Conservation (phyloP, 1,140 invertebrate species). For the Drosophila kepulauana region DNA sequence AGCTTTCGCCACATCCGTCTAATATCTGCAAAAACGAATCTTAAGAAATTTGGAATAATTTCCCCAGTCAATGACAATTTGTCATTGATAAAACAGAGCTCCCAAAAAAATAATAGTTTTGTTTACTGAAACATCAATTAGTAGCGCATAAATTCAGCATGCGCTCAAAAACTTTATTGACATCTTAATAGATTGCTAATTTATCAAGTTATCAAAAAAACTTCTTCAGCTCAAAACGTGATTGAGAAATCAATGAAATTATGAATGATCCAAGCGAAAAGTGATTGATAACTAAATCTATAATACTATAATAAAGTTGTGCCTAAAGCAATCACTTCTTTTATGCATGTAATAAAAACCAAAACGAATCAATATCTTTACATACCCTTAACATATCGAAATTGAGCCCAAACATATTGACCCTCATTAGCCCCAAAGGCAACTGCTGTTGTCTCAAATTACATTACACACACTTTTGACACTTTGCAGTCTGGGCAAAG, state of each 20-base stretch:
- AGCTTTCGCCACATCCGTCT: neutral
- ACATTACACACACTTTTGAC: constrained; percentile 11
- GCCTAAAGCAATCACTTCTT: neutral
- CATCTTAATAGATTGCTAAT: neutral
- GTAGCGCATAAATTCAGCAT: neutral
- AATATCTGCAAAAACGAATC: neutral
- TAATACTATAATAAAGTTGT: neutral
- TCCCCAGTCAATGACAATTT: neutral
- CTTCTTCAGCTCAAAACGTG: neutral
- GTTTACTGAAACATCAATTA: neutral
- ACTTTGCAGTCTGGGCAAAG: neutral
- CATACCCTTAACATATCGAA: neutral
- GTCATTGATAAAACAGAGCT: neutral
- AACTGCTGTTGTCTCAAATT: constrained; percentile 12
- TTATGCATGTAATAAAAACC: neutral
- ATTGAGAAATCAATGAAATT: neutral
- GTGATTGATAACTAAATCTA: neutral
- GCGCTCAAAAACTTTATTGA: neutral
- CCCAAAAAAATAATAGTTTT: neutral
- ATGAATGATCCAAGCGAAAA: neutral
- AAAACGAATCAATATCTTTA: neutral
- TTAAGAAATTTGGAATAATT: neutral
- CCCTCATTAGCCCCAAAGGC: constrained; percentile 12
- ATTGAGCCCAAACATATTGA: neutral
- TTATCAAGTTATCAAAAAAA: neutral